Evolutionary conservation across 2,888 invertebrate species (phyloP), one percentile per base, ranked within the genome.

Genomic region (Gryllus longicercus): DNA sequence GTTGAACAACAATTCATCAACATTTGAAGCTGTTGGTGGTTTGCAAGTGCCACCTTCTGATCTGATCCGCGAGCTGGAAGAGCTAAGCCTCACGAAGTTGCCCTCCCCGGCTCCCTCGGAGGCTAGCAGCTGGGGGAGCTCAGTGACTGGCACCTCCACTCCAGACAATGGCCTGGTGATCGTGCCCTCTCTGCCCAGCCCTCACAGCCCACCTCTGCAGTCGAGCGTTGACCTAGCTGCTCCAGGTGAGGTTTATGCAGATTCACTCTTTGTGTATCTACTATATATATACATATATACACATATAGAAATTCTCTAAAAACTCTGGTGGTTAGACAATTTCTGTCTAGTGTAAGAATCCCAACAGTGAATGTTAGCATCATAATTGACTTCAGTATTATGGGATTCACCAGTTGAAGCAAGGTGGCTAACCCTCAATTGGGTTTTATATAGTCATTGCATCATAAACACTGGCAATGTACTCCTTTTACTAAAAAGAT

Each of bases 11-110:
- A 82, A 82, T 51, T 79, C 80, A 11, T 80, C 63, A 2, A 38
- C 81, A 51, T 82, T 82, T 78, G 80, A 82, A 51, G 79, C 82
- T 18, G 80, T 82, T 11, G 79, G 80, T 14, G 81, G 81, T 12
- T 80, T 81, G 21, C 81, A 82, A 78, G 80, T 82, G 49, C 83
- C 84, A 11, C 83, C 84, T 18, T 88, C 88, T 82, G 89, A 90
- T 83, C 84, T 90, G 75, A 87, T 90, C 83, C 89, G 89, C 83
- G 90, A 90, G 85, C 87, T 90, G 84, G 90, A 90, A 83, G 89
- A 90, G 51, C 87, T 90, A 76, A 88, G 87, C 82, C 84, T 89
- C 74, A 86, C 85, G 75, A 87, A 86, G 79, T 84, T 78, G 50
- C 84, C 80, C 84, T 83, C 87, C 79, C 87, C 87, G 11, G 86